Evolutionary conservation across 1,140 invertebrate genomes (phyloP).

Genomic region (Trissolcus basalis): DNA sequence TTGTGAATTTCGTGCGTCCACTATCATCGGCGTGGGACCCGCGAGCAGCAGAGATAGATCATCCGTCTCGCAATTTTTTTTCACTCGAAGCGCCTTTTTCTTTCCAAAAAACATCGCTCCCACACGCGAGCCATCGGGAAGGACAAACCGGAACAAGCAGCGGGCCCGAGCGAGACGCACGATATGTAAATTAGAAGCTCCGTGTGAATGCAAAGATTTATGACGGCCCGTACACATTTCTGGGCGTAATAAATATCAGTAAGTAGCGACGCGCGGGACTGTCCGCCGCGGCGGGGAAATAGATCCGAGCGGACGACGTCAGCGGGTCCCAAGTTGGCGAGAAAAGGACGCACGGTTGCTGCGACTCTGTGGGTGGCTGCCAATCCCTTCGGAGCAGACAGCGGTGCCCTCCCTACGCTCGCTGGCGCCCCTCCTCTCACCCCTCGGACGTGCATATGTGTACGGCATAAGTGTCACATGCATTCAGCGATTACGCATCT

Average conservation of each 20-base stretch:
- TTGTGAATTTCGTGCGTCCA: conserved; percentile 39
- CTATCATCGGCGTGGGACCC: conserved; percentile 48
- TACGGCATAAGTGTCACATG: conserved; percentile 44
- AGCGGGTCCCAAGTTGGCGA: conserved; percentile 8
- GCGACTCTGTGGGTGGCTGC: conserved; percentile 67
- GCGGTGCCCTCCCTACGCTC: conserved; percentile 8
- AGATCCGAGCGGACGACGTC: conserved; percentile 3
- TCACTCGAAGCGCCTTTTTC: conserved; percentile 43
- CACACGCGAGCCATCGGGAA: conserved; percentile 31
- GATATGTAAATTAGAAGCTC: conserved; percentile 75
- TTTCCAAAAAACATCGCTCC: conserved; percentile 48
- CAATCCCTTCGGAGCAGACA: conserved; percentile 61
- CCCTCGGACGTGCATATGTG: conserved; percentile 29
- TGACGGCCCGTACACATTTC: conserved; percentile 73
- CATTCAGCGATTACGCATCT: conserved; percentile 40
- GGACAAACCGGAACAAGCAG: conserved; percentile 4
- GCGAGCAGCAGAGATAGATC: conserved; percentile 44
- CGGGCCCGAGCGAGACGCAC: conserved; percentile 36
- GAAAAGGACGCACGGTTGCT: conserved; percentile 45
- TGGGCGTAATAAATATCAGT: conserved; percentile 75
- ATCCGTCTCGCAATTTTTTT: conserved; percentile 31
- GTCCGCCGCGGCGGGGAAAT: conserved; percentile 30
- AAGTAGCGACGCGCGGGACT: conserved; percentile 71
- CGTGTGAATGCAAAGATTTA: conserved; percentile 76
- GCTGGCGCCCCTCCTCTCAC: conserved; percentile 23